phyloP scores from a whole-genome alignment of 2,888 invertebrate genomes.

The Apotomis turbidana region DNA sequence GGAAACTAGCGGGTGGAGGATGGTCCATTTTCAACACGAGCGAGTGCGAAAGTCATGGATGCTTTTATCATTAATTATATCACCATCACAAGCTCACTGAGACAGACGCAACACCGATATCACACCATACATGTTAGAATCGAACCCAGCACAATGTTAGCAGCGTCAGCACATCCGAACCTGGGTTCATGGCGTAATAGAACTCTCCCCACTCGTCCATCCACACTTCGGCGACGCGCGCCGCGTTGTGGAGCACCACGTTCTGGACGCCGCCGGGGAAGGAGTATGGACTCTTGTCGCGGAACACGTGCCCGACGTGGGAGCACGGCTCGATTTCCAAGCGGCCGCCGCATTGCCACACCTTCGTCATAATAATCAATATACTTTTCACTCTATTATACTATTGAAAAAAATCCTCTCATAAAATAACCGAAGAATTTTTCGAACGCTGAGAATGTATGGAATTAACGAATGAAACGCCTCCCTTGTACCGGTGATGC shows the following conservation, averaged over 20 bases:
- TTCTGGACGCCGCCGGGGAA: slow-evolving; percentile 99
- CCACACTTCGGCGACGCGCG: slow-evolving; percentile 99
- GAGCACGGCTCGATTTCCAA: slow-evolving; percentile 98
- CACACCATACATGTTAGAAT: not conserved
- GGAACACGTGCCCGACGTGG: slow-evolving; percentile 98
- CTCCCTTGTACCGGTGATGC: too few species aligned
- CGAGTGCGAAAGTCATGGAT: too few species aligned
- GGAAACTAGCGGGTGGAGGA: too few species aligned
- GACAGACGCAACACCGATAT: not conserved
- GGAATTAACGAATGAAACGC: too few species aligned
- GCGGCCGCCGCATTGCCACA: slow-evolving; percentile 98
- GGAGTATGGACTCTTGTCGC: slow-evolving; percentile 99
- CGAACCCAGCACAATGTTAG: slow-evolving; percentile 54
- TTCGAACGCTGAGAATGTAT: too few species aligned
- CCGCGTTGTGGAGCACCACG: slow-evolving; percentile 99
- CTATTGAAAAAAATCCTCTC: too few species aligned
- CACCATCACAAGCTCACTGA: too few species aligned
- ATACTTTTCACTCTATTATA: not conserved
- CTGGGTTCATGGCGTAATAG: slow-evolving; percentile 99
- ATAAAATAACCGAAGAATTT: too few species aligned
- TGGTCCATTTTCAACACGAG: too few species aligned
- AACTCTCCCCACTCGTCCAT: slow-evolving; percentile 99
- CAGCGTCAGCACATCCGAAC: slow-evolving; percentile 83
- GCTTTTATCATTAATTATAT: too few species aligned
- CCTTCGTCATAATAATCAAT: slow-evolving; percentile 72